Percentiles rank a stretch among this genome's conserved stretches.
phyloP scores from a whole-genome alignment of 2,888 invertebrate genomes.

The Drosophila meridionalis region DNA sequence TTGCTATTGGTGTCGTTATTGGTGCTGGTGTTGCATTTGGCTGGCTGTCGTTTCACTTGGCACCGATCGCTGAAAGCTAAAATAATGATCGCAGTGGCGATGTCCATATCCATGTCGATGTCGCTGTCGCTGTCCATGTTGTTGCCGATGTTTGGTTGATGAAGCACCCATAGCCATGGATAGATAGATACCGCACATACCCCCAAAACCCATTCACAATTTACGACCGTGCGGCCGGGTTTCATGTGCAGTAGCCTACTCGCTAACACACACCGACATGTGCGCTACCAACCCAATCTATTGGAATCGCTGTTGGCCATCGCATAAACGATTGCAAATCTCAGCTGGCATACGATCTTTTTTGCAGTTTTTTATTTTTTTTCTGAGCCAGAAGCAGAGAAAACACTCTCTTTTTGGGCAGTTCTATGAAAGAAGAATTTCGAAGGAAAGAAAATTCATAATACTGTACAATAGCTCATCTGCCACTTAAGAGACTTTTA shows the following conservation, averaged over 20 bases:
- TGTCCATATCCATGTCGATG: slow-evolving; percentile 37
- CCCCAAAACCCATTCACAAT: slow-evolving; percentile 48
- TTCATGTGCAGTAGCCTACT: slow-evolving; percentile 45
- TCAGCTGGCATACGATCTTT: background rate
- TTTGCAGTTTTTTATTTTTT: background rate
- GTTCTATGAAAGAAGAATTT: background rate
- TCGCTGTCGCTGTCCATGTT: slow-evolving; percentile 22
- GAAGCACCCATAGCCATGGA: slow-evolving; percentile 48
- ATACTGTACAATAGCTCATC: background rate
- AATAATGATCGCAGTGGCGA: slow-evolving; percentile 48
- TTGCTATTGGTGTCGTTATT: slow-evolving; percentile 22
- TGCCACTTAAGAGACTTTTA: background rate
- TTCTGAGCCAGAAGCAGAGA: background rate
- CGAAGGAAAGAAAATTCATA: background rate
- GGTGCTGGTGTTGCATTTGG: slow-evolving; percentile 33
- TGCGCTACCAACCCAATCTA: slow-evolving; percentile 14
- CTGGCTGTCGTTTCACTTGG: slow-evolving; percentile 43
- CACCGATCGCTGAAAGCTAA: slow-evolving; percentile 40
- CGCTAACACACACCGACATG: slow-evolving; percentile 1
- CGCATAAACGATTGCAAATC: slow-evolving; percentile 29
- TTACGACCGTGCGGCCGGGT: slow-evolving; percentile 38
- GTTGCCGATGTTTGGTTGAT: slow-evolving; percentile 34
- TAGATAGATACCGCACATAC: slow-evolving; percentile 9
- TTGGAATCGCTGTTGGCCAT: slow-evolving; percentile 21
- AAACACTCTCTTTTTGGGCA: background rate